Evolutionary conservation across 2,113 vertebrate species (phyloP).

Genomic region (Gymnorhina tibicen): DNA sequence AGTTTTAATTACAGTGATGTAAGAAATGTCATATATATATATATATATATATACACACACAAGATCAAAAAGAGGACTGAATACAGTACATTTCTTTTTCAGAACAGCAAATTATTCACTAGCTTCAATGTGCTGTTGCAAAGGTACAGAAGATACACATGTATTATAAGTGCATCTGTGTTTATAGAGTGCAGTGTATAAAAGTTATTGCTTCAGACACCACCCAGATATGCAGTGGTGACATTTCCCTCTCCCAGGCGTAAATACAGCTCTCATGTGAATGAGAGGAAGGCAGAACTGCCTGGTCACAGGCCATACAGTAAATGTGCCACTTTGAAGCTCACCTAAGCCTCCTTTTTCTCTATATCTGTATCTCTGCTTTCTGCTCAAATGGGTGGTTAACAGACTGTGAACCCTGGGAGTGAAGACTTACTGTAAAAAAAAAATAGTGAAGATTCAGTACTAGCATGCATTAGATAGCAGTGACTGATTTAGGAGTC

Average conservation of each 20-base stretch:
- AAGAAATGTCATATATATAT: background rate
- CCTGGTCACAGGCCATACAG: background rate
- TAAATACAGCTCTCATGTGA: background rate
- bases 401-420: background rate
- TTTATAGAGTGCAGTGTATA: background rate
- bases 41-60: rapidly evolving
- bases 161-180: background rate
- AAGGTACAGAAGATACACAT: background rate
- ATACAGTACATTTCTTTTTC: background rate
- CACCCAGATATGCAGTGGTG: background rate
- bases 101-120: background rate
- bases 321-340: background rate
- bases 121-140: background rate
- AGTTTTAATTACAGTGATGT: background rate
- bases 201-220: background rate
- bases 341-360: background rate
- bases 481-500: background rate
- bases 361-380: background rate
- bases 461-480: background rate
- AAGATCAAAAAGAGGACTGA: background rate
- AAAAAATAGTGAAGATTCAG: background rate
- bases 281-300: background rate
- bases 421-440: background rate
- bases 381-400: background rate
- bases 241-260: background rate